A percentile compares a stretch with the other conserved stretches of the same genome.
Evolutionary conservation across 2,113 vertebrate genomes (phyloP).

Genomic region (Pedionomus torquatus): DNA sequence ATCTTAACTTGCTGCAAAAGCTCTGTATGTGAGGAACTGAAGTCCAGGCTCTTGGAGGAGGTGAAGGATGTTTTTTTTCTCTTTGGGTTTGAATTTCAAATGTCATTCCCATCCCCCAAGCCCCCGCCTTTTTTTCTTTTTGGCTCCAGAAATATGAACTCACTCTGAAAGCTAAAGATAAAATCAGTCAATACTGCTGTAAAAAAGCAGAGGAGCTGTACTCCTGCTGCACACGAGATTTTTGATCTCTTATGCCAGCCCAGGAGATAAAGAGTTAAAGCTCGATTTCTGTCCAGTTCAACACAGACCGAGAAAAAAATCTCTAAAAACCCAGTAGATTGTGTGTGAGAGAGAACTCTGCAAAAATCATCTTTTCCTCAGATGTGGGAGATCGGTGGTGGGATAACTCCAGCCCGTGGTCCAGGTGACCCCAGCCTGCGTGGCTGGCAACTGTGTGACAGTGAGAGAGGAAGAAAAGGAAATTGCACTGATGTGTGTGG

Average conservation of each 20-base stretch:
- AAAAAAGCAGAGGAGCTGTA: background rate
- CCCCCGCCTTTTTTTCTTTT: background rate
- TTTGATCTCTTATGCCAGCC: background rate
- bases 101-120: background rate
- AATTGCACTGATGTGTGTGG: background rate
- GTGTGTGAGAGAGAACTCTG: background rate
- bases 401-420: background rate
- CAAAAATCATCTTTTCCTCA: background rate
- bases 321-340: fast-evolving
- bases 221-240: background rate
- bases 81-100: background rate
- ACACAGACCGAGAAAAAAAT: background rate
- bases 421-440: background rate
- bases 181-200: background rate
- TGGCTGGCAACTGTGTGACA: background rate
- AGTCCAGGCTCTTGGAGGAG: background rate
- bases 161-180: background rate
- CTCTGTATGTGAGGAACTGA: background rate
- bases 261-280: background rate
- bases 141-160: background rate
- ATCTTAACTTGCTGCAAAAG: background rate
- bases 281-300: background rate
- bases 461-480: background rate
- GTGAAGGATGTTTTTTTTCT: background rate
- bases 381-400: background rate